phyloP scores from a whole-genome alignment of 2,113 vertebrate species.

The Tonatia bakeri region DNA sequence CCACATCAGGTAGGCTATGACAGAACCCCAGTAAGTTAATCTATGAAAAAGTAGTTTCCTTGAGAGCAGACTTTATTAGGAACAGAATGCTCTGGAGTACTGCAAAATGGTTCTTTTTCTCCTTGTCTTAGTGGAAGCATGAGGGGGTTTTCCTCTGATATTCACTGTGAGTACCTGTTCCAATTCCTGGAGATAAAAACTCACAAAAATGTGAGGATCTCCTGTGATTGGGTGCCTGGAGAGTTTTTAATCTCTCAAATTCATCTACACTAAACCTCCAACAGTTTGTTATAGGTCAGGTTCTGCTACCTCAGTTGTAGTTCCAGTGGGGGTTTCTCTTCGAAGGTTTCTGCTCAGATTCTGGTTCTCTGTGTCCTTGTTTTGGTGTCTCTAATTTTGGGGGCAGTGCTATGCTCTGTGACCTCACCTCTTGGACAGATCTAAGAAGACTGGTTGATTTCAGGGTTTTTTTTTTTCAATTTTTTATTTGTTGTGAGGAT shows the following conservation, averaged over 20 bases:
- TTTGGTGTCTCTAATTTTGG: background rate
- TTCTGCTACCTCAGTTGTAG: background rate
- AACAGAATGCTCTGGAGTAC: background rate
- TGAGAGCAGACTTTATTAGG: background rate
- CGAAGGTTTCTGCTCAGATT: background rate
- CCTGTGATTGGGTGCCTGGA: no score
- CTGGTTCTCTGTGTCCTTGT: background rate
- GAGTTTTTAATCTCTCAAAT: background rate
- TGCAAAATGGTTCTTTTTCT: background rate
- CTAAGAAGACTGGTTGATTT: background rate
- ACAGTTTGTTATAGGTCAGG: background rate
- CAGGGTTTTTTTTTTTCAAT: no score
- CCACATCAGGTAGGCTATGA: background rate
- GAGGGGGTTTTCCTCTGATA: background rate
- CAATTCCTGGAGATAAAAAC: background rate
- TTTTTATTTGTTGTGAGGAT: background rate
- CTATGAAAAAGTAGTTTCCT: background rate
- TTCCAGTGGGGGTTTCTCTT: background rate
- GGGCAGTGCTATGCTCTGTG: background rate
- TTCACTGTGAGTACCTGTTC: background rate
- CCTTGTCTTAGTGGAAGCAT: background rate
- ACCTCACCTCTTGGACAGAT: background rate
- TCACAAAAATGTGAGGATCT: background rate
- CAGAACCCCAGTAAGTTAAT: background rate
- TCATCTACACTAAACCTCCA: background rate